Evolutionary conservation across 2,113 vertebrate species (phyloP), one percentile per base, ranked within the genome.

Genomic region (Plotosus lineatus): DNA sequence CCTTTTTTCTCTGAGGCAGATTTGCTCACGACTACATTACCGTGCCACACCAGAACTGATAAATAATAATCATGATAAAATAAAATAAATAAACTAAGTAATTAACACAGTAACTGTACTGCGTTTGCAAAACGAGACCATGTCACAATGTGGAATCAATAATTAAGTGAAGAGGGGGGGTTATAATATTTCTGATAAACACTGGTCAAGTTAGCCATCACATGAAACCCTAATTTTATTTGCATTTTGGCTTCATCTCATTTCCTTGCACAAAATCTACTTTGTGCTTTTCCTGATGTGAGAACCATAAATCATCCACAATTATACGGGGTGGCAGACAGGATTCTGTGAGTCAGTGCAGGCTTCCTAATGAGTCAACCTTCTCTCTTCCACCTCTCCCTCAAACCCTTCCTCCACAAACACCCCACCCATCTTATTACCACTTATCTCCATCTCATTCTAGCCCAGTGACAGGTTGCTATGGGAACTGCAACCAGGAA

Each of bases 401-500:
- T 40, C 53, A 60, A 53, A 46, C 31, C 46, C 61, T 38, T 31
- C 7, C 19, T n/a, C 53, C 31, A 48, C 66, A 28, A 9, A 46
- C n/a, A 26, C 14, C 44, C 23, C 5, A 3, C 65, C 60, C 44
- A 9, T 2, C 69, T 72, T 50, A 72, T 68, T 40, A 63, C 33
- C 77, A 68, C 40, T 26, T 53, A 73, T 50, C 23, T 46, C 68
- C 15, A n/a, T 31, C n/a, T 50, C 53, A 40, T 63, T 74, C 23
- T 33, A 75, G 12, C 31, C 46, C 58, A 42, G 46, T 50, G 46
- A 26, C 71, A 50, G 31, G 31, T 72, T 81, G 65, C 55, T 63
- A 65, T 48, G 26, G 40, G 36, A 60, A 65, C 6, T 40, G 60
- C 73, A 82, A 50, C 31, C 42, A 73, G 72, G 26, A 66, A 75